phyloP scores from a whole-genome alignment of 2,113 vertebrate species.

The Phoxinus phoxinus region DNA sequence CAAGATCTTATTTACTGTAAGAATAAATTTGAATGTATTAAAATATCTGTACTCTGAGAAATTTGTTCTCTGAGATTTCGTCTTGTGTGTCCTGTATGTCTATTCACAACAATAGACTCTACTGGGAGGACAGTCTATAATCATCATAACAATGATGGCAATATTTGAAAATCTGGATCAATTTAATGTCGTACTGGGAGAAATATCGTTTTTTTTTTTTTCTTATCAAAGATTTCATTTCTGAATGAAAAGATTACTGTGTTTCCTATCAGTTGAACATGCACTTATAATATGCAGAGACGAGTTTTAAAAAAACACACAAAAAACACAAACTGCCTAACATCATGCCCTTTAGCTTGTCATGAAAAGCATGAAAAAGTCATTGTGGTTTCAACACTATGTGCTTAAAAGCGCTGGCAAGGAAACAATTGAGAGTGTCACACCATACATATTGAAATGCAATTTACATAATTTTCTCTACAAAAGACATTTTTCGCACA shows the following conservation, averaged over 20 bases:
- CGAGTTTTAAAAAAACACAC: not conserved
- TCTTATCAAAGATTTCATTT: not conserved
- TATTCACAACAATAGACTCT: not conserved
- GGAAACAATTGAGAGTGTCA: not conserved
- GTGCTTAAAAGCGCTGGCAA: not conserved
- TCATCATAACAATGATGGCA: not conserved
- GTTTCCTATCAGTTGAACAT: not conserved
- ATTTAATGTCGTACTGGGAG: not conserved
- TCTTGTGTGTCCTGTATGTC: not conserved
- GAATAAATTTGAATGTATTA: not conserved
- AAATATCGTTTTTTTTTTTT: not conserved
- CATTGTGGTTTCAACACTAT: not conserved
- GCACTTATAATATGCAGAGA: not conserved
- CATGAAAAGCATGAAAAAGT: not conserved
- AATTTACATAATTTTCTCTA: conserved; percentile 16
- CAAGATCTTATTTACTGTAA: not conserved
- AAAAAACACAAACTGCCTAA: not conserved
- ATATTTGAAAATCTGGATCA: conserved; percentile 10
- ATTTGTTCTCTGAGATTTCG: conserved; percentile 17
- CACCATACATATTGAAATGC: not conserved
- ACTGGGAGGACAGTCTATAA: not conserved
- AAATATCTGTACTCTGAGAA: not conserved
- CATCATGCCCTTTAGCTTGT: conserved; percentile 45
- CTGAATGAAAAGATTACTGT: not conserved
- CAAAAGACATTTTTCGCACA: not conserved